These are phyloP conservation scores for Drosophila tropicalis DNA, from an alignment of 1,140 invertebrate species.

Conservation along the genomic window DNA sequence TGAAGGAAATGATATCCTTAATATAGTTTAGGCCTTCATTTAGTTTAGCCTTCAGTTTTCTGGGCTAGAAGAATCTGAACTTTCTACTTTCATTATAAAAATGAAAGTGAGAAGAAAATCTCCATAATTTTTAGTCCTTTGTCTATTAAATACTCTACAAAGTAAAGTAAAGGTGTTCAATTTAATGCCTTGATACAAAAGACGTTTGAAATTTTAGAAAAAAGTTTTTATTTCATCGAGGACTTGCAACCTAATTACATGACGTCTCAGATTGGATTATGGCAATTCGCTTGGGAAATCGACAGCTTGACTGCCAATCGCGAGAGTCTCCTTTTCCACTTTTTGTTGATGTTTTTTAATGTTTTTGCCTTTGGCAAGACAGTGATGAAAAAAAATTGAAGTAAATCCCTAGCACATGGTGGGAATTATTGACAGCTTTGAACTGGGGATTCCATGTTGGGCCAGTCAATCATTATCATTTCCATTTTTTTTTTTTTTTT, in stretches of 20 bases:
- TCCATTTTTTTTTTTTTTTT: too few relatives aligned
- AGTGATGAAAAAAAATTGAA: conserved; percentile 28
- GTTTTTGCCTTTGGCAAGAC: conserved; percentile 18
- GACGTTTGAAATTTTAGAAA: conserved; percentile 32
- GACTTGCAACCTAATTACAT: conserved; percentile 61
- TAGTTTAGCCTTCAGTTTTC: too few relatives aligned
- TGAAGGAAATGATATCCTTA: too few relatives aligned
- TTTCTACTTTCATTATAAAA: too few relatives aligned
- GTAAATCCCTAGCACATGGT: conserved; percentile 65
- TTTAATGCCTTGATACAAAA: neutral
- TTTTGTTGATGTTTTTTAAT: conserved; percentile 23
- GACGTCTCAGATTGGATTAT: conserved; percentile 63
- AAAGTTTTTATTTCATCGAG: conserved; percentile 22
- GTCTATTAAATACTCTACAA: too few relatives aligned
- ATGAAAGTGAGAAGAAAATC: too few relatives aligned
- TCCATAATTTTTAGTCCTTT: neutral
- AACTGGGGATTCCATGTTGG: conserved; percentile 15
- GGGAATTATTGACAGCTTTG: conserved; percentile 77
- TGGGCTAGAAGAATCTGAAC: too few relatives aligned
- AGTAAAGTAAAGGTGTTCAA: neutral
- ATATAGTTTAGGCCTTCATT: too few relatives aligned
- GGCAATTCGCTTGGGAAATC: conserved; percentile 76
- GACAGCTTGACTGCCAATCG: conserved; percentile 54
- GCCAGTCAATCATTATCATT: conserved; percentile 76
- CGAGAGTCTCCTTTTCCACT: neutral